Base-by-base conservation (phyloP, 2,113 vertebrate genomes). In the Pygoscelis antarcticus region DNA sequence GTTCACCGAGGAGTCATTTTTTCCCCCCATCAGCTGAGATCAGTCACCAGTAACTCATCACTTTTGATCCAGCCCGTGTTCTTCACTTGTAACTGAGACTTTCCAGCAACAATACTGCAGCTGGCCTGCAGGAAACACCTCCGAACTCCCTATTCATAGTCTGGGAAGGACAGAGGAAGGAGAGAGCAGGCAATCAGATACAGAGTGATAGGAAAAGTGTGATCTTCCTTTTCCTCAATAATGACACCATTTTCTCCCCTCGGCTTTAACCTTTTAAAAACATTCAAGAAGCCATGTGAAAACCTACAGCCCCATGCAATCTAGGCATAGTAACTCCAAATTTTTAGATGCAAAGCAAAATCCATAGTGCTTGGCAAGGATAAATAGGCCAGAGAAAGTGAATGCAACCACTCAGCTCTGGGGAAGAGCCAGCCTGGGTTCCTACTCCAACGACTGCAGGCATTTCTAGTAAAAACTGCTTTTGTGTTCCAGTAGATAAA, bases 41-140 rank as follows among this genome's bases (percentile, higher is more conserved):
- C 79, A 91, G 70, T 80, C 92, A 87, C 58, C 42, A 74, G 22
- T 77, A 96, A 96, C 69, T 34, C 78, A 90, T 71, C 36, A 7
- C 58, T 70, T 69, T 30, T 85, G 44, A 60, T 87, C 61, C 93
- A 96, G 54, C 57, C 51, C 0, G 0, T n/a, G 75, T 42, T 95
- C 83, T 82, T 91, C 61, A 61, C 57, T 87, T 55, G 38, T n/a
- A 88, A 42, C 34, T 46, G 74, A 89, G 91, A 36, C 36, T 91
- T 86, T 90, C 68, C 86, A 90, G 91, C 81, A 62, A 7, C 0
- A 16, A 69, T 32, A 40, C 38, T 29, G 16, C 46, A 60, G 85
- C 81, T 76, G 77, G 80, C 44, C 82, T 91, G 83, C 93, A 97
- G 97, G 97, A 98, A 98, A 96, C 95, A 80, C 60, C 87, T 40